Base-by-base conservation (phyloP, 2,797 vertebrate genomes). In the Sebastes minor region DNA sequence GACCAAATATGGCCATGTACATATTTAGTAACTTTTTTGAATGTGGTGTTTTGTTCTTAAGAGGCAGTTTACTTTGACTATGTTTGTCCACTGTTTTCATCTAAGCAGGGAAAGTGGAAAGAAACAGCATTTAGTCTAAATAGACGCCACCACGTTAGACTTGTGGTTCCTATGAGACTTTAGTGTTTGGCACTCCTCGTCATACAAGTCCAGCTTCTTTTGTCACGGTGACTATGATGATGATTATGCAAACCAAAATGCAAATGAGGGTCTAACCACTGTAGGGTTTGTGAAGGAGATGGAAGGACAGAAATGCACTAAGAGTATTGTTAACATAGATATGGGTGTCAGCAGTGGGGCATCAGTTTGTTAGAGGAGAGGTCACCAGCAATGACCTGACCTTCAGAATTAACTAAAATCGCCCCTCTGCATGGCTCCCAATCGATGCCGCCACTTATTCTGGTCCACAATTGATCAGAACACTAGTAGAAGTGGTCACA, bases 391-490 rank as follows among this genome's bases (percentile, higher is more conserved):
- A 6, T 42, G 10, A 27, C 62, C 73, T 70, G 69, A 78, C 46
- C 53, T 82, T 56, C 52, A 74, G 28, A 89, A 78, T 83, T 9
- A 83, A 64, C 72, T 73, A 70, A 87, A 92, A 86, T 77, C 85
- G 65, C 59, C 73, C 68, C 32, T 84, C 83, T 82, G 46, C 32
- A 6, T 59, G 73, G 70, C 22, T 5, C 27, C 76, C 16, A 59
- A 82, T 94, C 85, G 10, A 93, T 93, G 62, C 1, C 20, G 30
- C 77, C 90, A 82, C 87, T 92, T 91, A 90, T 63, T 86, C 33
- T 75, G 76, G 71, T 55, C 73, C 42, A 42, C 25, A 33, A 89
- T 92, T 90, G 89, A 92, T 82, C 69, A 71, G 69, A 77, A 16
- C 18, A 1, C 32, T 62, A 53, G 32, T 52, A 74, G 70, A 33